A percentile compares a stretch with the other conserved stretches of the same genome.
Evolutionary conservation across 2,888 invertebrate genomes (phyloP).

Genomic region (Onthophagus sagittarius): DNA sequence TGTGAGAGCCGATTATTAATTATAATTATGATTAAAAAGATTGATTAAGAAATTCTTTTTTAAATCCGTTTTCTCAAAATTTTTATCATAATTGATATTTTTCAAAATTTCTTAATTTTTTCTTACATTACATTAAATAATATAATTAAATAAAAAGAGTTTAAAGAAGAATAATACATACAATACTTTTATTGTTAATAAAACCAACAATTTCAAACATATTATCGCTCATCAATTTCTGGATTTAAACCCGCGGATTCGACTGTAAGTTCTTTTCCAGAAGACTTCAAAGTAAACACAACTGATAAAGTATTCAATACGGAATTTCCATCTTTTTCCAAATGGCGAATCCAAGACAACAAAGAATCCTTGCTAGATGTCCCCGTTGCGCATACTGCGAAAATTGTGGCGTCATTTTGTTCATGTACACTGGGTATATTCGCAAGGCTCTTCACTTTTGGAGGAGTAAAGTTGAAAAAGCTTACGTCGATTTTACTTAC

Average conservation of each 20-base stretch:
- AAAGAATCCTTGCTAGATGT: conserved; percentile 86
- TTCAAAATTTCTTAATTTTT: too few species aligned
- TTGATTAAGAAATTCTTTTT: too few species aligned
- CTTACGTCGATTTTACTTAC: conserved; percentile 65
- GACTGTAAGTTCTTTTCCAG: conserved; percentile 47
- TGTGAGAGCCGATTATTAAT: too few species aligned
- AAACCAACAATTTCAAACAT: background rate
- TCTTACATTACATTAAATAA: too few species aligned
- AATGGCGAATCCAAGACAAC: conserved; percentile 83
- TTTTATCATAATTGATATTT: too few species aligned
- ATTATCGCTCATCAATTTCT: conserved; percentile 12
- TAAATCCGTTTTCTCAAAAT: too few species aligned
- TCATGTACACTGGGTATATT: conserved; percentile 74
- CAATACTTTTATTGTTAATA: background rate
- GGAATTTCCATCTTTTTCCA: conserved; percentile 74
- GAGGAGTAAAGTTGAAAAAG: conserved; percentile 49
- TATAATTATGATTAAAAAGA: too few species aligned
- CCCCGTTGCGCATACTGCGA: conserved; percentile 87
- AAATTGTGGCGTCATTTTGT: conserved; percentile 87
- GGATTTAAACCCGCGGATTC: background rate
- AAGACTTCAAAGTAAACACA: conserved; percentile 74
- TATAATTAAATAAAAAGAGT: too few species aligned
- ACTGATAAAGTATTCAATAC: conserved; percentile 70
- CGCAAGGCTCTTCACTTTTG: conserved; percentile 45
- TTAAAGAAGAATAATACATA: background rate